Evolutionary conservation across 2,888 invertebrate genomes (phyloP), one percentile per base, ranked within the genome.

Genomic region (Bugulina stolonifera): DNA sequence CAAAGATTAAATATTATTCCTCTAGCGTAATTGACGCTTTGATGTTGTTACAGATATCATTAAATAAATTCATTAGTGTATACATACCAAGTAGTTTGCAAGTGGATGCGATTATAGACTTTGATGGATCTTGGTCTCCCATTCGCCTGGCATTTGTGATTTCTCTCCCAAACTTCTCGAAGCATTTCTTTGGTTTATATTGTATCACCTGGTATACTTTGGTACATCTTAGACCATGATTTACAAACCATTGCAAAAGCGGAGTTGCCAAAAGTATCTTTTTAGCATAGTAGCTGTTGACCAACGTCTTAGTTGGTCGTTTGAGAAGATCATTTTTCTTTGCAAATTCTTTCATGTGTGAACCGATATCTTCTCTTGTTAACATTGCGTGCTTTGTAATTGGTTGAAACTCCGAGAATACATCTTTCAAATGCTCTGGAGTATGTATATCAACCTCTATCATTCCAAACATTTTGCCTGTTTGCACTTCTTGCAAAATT

Each of bases 1-100:
- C 69, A 72, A n/a, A n/a, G n/a, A n/a, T n/a, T n/a, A n/a, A n/a
- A n/a, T n/a, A n/a, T n/a, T n/a, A n/a, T n/a, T n/a, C n/a, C n/a
- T n/a, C n/a, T n/a, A n/a, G n/a, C n/a, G n/a, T n/a, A n/a, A n/a
- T n/a, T n/a, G n/a, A n/a, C n/a, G n/a, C n/a, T n/a, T n/a, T n/a
- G n/a, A n/a, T n/a, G n/a, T n/a, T n/a, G n/a, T n/a, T n/a, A n/a
- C n/a, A n/a, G n/a, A n/a, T n/a, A n/a, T n/a, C n/a, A n/a, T n/a
- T n/a, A n/a, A n/a, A n/a, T n/a, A n/a, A n/a, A n/a, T n/a, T n/a
- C n/a, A n/a, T n/a, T n/a, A n/a, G n/a, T n/a, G n/a, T n/a, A n/a
- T n/a, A n/a, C 57, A 23, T 10, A n/a, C 57, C 57, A 5, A 72
- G 69, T 14, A 72, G 43, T 69, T 72, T 72, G 69, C 64, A 69